Conservation (phyloP, 1,140 invertebrate genomes). For the Nasonia vitripennis region DNA sequence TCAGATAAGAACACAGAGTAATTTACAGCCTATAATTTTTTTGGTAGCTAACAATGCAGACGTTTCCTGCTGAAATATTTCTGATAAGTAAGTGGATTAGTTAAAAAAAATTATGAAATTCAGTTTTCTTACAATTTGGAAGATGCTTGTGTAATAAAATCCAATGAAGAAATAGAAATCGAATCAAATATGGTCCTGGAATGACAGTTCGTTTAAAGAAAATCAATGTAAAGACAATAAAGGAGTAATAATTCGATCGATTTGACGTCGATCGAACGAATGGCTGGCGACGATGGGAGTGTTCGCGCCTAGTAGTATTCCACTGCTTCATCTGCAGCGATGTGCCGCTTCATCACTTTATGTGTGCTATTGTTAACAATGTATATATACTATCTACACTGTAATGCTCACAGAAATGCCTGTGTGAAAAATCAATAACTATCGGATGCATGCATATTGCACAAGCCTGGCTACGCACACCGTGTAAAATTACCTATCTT, state of each 20-base stretch:
- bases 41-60: no score
- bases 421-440: no score
- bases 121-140: background rate
- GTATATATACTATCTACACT: background rate
- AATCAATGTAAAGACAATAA: constrained; percentile 27
- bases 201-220: constrained; percentile 1
- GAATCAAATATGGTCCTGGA: background rate
- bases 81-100: no score
- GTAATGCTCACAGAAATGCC: no score
- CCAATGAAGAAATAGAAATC: constrained; percentile 3
- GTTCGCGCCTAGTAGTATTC: constrained; percentile 55
- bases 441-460: no score
- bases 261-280: constrained; percentile 34
- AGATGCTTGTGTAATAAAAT: background rate
- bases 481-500: no score
- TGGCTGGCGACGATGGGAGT: background rate
- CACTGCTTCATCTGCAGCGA: constrained; percentile 52
- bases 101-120: no score
- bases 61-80: no score
- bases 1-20: background rate
- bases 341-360: constrained; percentile 24
- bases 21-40: background rate
- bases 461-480: no score
- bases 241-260: constrained; percentile 42
- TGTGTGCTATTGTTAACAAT: constrained; percentile 41